These are phyloP conservation scores for Okamejei kenojei DNA, from an alignment of 2,797 vertebrate genomes.

Conservation along the genomic window DNA sequence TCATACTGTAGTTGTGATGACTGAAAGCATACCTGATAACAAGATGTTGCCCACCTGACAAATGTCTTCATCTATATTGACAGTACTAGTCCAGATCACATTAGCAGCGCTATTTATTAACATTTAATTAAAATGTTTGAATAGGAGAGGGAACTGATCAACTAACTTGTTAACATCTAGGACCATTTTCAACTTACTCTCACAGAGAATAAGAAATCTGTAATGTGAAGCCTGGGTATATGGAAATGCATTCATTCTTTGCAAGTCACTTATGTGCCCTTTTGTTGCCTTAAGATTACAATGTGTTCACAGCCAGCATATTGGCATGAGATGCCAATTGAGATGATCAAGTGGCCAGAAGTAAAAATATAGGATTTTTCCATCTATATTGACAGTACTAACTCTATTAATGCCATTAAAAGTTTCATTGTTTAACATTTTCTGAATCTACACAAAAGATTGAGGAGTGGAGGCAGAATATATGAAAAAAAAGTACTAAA, in stretches of 20 bases:
- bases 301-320: background rate
- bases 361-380: background rate
- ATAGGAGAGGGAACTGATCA: background rate
- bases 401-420: background rate
- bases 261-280: background rate
- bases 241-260: background rate
- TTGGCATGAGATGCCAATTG: too few relatives aligned
- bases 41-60: background rate
- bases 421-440: background rate
- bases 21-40: background rate
- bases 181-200: background rate
- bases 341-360: background rate
- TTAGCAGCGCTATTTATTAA: background rate
- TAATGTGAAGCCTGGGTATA: background rate
- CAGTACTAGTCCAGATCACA: background rate
- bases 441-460: background rate
- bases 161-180: background rate
- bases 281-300: conserved; percentile 3
- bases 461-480: background rate
- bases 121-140: background rate
- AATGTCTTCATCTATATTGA: background rate
- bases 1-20: background rate
- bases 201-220: background rate
- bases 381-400: too few relatives aligned
- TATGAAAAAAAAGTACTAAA: background rate